Evolutionary conservation across 2,888 invertebrate genomes (phyloP), one percentile per base, ranked within the genome.

Genomic region (Amaurobius ferox): DNA sequence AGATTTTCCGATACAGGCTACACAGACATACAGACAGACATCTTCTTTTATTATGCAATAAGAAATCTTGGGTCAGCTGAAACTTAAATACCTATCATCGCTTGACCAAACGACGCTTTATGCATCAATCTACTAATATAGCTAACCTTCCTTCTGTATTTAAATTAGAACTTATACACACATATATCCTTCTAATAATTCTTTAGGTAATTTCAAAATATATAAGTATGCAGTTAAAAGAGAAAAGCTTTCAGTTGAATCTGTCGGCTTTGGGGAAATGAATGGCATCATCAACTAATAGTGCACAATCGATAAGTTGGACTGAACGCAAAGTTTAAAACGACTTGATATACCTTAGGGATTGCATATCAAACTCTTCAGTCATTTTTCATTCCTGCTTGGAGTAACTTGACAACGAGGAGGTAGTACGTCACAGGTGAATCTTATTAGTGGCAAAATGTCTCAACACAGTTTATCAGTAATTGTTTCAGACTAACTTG

Each of bases 251-350:
- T n/a, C 44, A 6, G 2, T 3, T 3, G 55, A 3, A 55, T 23
- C 19, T 5, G 55, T 55, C 23, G 23, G 23, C 39, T 39, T 3
- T 76, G 55, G 30, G 68, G 29, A 78, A 78, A 78, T 61, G 78
- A 70, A 70, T 70, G 70, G 61, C 78, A 70, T 70, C 78, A 78
- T 78, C 70, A 78, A 39, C 70, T 78, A 61, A 70, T 70, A 64
- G 74, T 30, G 68, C 28, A 40, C 61, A 70, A 78, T 78, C 78
- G 78, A 78, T 78, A 28, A 29, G 23, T 48, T 6, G 32, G 55
- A 29, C 26, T 26, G 35, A 62, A 29, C 64, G 11, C 64, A 1
- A 64, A 64, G 78, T 78, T 70, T 70, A 78, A 78, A 78, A 40
- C 44, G 67, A 35, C 32, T 55, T 48, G 11, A 26, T 11, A 78